Base-by-base conservation (phyloP, 2,113 vertebrate genomes). In the Tympanuchus pallidicinctus region DNA sequence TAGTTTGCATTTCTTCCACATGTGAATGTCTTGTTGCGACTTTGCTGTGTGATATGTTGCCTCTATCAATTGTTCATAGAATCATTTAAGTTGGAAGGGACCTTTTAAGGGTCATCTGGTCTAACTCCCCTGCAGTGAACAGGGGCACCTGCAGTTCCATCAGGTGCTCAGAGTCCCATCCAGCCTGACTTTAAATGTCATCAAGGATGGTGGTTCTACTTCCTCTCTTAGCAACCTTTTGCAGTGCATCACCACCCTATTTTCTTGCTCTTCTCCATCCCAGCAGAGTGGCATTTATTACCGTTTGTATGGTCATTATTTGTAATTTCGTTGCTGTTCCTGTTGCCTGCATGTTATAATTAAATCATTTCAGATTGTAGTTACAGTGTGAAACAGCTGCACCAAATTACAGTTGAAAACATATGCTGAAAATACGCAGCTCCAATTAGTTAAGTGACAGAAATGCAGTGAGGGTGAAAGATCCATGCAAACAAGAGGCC, bases 311-410 rank as follows among this genome's bases (percentile, higher is more conserved):
- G 92, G 88, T 89, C 57, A 82, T 96, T 97, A 92, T 96, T 97
- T 96, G 94, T 96, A 89, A 98, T 97, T 96, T 84, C 79, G 13
- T 82, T 87, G 75, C 90, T 95, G 91, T 90, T 96, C 96, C 92
- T 91, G 94, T 90, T 94, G 92, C 91, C 94, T 89, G 82, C 95
- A 69, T 79, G 82, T 94, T 97, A 93, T 95, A 97, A 97, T 97
- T 94, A 97, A 95, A 83, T 97, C 90, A 73, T 96, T 97, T 96
- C 90, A 92, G 86, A 90, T 91, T 92, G 92, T 79, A 91, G 94
- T 95, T 97, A 92, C 94, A 92, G 95, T 93, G 78, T 72, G 73
- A 91, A 97, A 87, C 94, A 97, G 96, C 97, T 98, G 97, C 94
- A 95, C 72, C 88, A 96, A 98, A 96, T 98, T 96, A 92, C 13